These are phyloP conservation scores for Resseliella maxima DNA, from an alignment of 2,888 invertebrate genomes.

Conservation along the genomic window DNA sequence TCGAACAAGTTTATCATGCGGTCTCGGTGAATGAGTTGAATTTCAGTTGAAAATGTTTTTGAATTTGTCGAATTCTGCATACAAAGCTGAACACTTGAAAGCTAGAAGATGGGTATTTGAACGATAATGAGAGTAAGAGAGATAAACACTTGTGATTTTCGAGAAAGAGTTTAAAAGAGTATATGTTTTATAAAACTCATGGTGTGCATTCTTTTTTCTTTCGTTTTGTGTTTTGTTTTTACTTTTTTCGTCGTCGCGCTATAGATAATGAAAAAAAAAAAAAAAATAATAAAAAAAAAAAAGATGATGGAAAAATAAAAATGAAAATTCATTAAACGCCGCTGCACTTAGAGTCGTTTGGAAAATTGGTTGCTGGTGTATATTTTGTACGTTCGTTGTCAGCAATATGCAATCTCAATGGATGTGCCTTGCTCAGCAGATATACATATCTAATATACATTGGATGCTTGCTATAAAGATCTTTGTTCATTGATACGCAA, in stretches of 20 bases:
- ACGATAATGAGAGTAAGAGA: too few relatives aligned
- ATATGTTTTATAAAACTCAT: background rate
- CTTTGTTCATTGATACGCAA: slow-evolving; percentile 40
- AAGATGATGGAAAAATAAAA: background rate
- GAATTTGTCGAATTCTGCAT: background rate
- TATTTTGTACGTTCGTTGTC: background rate
- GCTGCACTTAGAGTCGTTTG: slow-evolving; percentile 8
- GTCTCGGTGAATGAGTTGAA: background rate
- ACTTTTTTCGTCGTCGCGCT: too few relatives aligned
- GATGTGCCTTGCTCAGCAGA: background rate
- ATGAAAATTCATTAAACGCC: slow-evolving; percentile 47
- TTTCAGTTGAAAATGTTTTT: slow-evolving; percentile 11
- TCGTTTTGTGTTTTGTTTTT: too few relatives aligned
- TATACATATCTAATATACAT: background rate
- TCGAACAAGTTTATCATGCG: slow-evolving; percentile 7
- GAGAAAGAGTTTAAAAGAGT: background rate
- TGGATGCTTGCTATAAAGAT: background rate
- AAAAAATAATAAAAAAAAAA: background rate
- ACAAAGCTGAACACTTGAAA: background rate
- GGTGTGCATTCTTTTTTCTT: slow-evolving; percentile 20
- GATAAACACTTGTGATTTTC: background rate
- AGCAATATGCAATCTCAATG: slow-evolving; percentile 1
- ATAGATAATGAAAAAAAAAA: too few relatives aligned
- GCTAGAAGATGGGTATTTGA: too few relatives aligned
- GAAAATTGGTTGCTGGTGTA: slow-evolving; percentile 30